Percentiles rank a stretch among this genome's conserved stretches.
Evolutionary conservation across 2,888 invertebrate species (phyloP).

Genomic region (Morpho helenor): DNA sequence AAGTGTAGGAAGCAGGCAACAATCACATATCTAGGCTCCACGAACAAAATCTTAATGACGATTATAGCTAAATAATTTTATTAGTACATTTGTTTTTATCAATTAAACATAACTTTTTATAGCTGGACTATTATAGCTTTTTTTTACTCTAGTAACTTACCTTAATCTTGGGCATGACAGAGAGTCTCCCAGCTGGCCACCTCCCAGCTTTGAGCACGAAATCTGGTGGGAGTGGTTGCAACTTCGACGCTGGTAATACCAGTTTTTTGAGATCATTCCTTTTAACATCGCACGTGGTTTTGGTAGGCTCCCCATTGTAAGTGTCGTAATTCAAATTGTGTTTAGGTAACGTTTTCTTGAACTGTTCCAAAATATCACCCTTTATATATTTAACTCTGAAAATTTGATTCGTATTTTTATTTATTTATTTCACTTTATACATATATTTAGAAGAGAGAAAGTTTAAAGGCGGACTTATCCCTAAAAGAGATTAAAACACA

Average conservation of each 20-base stretch:
- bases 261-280: conserved; percentile 35
- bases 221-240: conserved; percentile 60
- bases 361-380: conserved; percentile 35
- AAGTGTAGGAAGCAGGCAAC: no score
- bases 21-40: no score
- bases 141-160: conserved; percentile 2
- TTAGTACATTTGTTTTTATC: no score
- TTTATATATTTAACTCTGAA: conserved; percentile 49
- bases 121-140: no score
- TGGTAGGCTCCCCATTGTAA: conserved; percentile 25
- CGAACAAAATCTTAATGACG: no score
- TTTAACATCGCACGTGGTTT: conserved; percentile 10
- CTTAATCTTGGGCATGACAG: conserved; percentile 15
- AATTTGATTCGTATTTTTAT: conserved; percentile 13
- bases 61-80: no score
- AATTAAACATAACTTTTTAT: no score
- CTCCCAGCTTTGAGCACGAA: conserved; percentile 30
- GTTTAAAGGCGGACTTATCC: no score
- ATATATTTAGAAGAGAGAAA: no score
- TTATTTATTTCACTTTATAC: no score
- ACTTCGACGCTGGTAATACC: conserved; percentile 62
- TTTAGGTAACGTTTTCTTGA: conserved; percentile 36
- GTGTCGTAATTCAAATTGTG: conserved; percentile 39
- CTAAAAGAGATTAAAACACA: no score
- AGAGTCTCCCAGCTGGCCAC: conserved; percentile 5